Conservation (phyloP, 2,888 invertebrate genomes). For the Ecliptopera silaceata region DNA sequence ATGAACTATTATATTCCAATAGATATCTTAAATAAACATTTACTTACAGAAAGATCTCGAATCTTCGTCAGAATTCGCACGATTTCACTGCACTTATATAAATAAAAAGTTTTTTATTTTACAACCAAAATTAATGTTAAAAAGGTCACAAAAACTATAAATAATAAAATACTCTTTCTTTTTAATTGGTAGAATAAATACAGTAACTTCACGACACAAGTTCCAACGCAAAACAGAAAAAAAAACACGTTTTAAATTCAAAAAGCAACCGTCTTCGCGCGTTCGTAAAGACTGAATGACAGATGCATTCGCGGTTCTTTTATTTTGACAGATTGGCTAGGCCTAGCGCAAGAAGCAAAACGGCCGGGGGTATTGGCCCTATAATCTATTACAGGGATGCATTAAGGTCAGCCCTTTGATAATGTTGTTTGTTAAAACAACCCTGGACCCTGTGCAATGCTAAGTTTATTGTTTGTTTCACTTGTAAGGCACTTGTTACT, state of each 20-base stretch:
- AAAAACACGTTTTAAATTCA: neutral
- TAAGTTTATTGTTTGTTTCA: neutral
- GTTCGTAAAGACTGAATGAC: slow-evolving; percentile 43
- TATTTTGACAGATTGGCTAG: slow-evolving; percentile 47
- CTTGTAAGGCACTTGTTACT: too few species aligned
- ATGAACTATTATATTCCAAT: neutral
- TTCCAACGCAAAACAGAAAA: too few species aligned
- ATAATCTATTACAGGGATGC: slow-evolving; percentile 16
- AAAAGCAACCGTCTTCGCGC: slow-evolving; percentile 29
- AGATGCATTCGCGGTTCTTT: slow-evolving; percentile 48
- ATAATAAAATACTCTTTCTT: neutral
- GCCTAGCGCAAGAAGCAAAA: slow-evolving; percentile 11
- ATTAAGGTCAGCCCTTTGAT: slow-evolving; percentile 16
- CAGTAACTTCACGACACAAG: slow-evolving; percentile 1
- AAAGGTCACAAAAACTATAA: neutral
- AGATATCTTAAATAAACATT: slow-evolving; percentile 15
- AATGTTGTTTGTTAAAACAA: slow-evolving; percentile 7
- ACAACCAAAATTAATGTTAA: neutral
- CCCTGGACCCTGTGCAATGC: neutral
- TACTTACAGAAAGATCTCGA: slow-evolving; percentile 23
- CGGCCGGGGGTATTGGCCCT: slow-evolving; percentile 24
- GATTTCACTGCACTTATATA: slow-evolving; percentile 22
- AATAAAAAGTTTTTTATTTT: slow-evolving; percentile 1
- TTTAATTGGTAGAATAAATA: neutral
- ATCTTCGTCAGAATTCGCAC: slow-evolving; percentile 25